Evolutionary conservation across 2,888 invertebrate species (phyloP), one percentile per base, ranked within the genome.

Genomic region (Mesorhabditis sp.): DNA sequence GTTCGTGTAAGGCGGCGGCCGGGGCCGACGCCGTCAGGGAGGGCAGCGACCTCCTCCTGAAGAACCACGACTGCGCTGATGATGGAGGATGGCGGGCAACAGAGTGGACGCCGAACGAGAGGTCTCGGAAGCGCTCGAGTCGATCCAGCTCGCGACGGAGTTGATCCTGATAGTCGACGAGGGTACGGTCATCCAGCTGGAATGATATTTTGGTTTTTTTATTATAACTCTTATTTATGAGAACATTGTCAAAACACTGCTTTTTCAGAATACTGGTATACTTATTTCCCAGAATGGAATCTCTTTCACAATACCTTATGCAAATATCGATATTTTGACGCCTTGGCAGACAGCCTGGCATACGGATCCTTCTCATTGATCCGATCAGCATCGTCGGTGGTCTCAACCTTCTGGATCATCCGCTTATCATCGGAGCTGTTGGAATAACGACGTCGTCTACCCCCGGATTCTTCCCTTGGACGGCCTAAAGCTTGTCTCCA

Each of bases 31-130:
- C 76, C 71, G 78, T 79, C 70, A 83, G 79, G 74, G 79, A 78
- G 71, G 80, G 79, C 66, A 79, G 76, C 66, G 79, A 79, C 83
- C 83, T 80, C 72, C 83, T 70, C 50, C 83, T 76, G 79, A 83
- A 83, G 74, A 83, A 83, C 83, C 83, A 83, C 28, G 80, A 80
- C 50, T 75, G 69, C 66, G 76, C 76, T 61, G 74, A 70, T 64
- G 78, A 75, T 42, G 82, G 79, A 66, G 82, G 81, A 45, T 83
- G 83, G n/a, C 80, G 80, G 41, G 83, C 83, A 43, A 84, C 80
- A 28, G 82, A 81, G 62, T 84, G 80, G 41, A 81, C 80, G 13
- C 84, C 84, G 69, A 84, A 84, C 4, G 82, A 78, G 65, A 83
- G 76, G 66, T 79, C 75, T 7, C 76, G 75, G 76, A 84, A 84